Base-by-base conservation (phyloP, 2,797 vertebrate species). In the Mareca strepera region DNA sequence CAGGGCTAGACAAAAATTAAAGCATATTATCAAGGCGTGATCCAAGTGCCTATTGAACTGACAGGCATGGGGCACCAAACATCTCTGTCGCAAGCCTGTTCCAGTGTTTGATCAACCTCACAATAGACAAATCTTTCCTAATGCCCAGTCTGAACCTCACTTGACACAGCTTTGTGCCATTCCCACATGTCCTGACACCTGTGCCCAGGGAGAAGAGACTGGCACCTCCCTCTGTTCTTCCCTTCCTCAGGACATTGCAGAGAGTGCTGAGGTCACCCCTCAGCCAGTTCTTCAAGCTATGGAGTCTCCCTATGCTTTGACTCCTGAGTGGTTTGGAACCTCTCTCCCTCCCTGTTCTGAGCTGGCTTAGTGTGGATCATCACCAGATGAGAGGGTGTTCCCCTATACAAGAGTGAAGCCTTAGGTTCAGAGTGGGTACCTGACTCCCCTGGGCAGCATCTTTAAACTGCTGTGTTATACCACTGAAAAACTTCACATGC, bases 331-430 rank as follows among this genome's bases (percentile, higher is more conserved):
- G 5, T 1, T 2, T 37, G 28, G 72, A n/a, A 37, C 56, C 11
- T 5, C 11, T 46, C 9, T 73, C 17, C 68, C 10, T 22, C 7
- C 23, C 13, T 0, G 0, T 25, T 12, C 43, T 8, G 1, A 17
- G 8, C 37, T 76, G 17, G 31, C 8, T 18, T 39, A 53, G 22
- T 0, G 0, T 1, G 9, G 43, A 33, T 35, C 12, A 60, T 43
- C 43, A 43, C 43, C 13, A 67, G 44, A 20, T 9, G 11, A 59
- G 12, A 0, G 4, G 58, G 6, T 2, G 1, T 9, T 73, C 5
- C 37, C 14, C 28, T 3, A 1, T 6, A 7, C 11, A 33, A 31
- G 17, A 10, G 3, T 21, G 28, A 88, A 78, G 29, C 22, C 29
- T 53, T 29, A 26, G 7, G 14, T 39, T 82, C 28, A 14, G 17